Conservation (phyloP, 2,888 invertebrate species). For the Terebella lapidaria region DNA sequence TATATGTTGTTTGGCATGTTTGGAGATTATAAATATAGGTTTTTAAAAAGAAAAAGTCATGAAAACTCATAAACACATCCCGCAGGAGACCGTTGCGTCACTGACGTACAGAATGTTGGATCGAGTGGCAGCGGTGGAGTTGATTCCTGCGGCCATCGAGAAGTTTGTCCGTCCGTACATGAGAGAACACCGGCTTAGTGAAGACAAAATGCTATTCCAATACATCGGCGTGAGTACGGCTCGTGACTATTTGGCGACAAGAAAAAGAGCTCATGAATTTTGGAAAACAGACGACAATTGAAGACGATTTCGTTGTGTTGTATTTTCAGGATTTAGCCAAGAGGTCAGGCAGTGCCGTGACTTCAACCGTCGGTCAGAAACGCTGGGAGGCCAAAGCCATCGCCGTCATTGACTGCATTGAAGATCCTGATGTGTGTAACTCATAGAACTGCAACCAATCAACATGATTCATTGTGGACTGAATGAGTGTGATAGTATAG, state of each 20-base stretch:
- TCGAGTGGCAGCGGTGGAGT: constrained; percentile 39
- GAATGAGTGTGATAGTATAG: no score
- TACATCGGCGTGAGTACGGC: constrained; percentile 46
- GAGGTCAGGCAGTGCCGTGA: background rate
- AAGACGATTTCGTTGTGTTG: no score
- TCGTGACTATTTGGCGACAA: no score
- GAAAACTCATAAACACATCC: no score
- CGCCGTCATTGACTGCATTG: background rate
- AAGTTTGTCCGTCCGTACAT: constrained; percentile 44
- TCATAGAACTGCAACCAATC: no score
- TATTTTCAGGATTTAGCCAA: no score
- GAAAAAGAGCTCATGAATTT: no score
- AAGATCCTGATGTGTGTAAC: background rate
- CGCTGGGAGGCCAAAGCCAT: background rate
- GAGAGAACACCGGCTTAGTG: constrained; percentile 38
- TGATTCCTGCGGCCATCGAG: constrained; percentile 36
- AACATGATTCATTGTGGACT: no score
- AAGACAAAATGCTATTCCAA: constrained; percentile 40
- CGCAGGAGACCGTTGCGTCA: constrained; percentile 46
- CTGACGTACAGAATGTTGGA: constrained; percentile 48
- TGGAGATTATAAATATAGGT: no score
- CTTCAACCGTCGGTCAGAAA: background rate
- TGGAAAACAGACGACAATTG: no score
- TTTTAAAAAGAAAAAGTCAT: no score
- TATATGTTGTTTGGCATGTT: no score